Evolutionary conservation across 2,113 vertebrate genomes (phyloP).

Genomic region (Zootoca vivipara): DNA sequence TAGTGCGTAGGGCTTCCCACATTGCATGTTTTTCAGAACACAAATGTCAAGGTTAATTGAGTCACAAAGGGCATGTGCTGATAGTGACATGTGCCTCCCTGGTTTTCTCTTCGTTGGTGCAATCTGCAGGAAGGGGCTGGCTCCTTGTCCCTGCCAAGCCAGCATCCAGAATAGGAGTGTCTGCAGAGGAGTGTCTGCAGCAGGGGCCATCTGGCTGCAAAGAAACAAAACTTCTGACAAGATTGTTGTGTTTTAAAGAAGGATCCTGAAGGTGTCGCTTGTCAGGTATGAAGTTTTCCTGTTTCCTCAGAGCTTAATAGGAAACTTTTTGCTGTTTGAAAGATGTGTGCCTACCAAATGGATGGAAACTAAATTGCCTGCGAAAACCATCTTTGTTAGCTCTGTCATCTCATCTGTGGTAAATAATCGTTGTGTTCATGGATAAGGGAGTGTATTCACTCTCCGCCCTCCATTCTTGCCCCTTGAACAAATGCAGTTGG

Average conservation of each 20-base stretch:
- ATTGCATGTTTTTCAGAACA: neutral
- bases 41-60: neutral
- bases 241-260: slow-evolving; percentile 60
- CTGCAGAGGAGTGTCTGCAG: slow-evolving; percentile 66
- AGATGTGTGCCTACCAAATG: slow-evolving; percentile 28
- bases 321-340: slow-evolving; percentile 32
- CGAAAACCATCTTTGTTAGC: slow-evolving; percentile 30
- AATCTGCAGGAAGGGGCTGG: slow-evolving; percentile 56
- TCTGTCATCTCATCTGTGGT: slow-evolving; percentile 15
- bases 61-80: slow-evolving; percentile 41
- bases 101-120: slow-evolving; percentile 64
- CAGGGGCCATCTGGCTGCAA: slow-evolving; percentile 63
- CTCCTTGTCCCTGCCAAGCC: slow-evolving; percentile 59
- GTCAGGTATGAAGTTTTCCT: slow-evolving; percentile 65
- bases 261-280: slow-evolving; percentile 54
- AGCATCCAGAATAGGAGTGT: slow-evolving; percentile 31
- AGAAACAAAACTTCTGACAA: slow-evolving; percentile 69
- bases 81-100: slow-evolving; percentile 44
- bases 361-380: neutral
- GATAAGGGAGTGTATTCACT: slow-evolving; percentile 16
- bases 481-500: slow-evolving; percentile 46
- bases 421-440: slow-evolving; percentile 12
- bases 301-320: slow-evolving; percentile 66
- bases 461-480: neutral
- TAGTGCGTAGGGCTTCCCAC: neutral